phyloP scores from a whole-genome alignment of 2,797 vertebrate genomes.

The Acanthurus lineatus region DNA sequence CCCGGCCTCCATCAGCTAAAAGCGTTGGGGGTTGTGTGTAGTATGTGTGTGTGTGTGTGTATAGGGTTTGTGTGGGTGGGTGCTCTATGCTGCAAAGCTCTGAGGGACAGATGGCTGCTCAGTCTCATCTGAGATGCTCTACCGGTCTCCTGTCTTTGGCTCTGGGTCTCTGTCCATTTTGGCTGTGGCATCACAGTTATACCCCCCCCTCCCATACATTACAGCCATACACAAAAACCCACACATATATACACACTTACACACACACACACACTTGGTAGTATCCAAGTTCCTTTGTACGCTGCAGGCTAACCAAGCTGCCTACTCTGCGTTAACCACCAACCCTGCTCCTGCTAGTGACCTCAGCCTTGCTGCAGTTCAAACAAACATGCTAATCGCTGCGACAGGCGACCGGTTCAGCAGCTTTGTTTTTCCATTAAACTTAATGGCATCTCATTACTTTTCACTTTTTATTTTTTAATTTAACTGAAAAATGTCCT shows the following conservation, averaged over 20 bases:
- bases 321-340: constrained; percentile 56
- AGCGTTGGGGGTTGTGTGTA: constrained; percentile 25
- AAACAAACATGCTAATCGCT: constrained; percentile 52
- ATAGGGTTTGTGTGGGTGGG: too few relatives aligned
- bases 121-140: constrained; percentile 56
- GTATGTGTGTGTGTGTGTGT: constrained; percentile 8
- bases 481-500: neutral
- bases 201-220: constrained; percentile 41
- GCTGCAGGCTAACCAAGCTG: constrained; percentile 63
- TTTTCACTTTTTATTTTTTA: neutral
- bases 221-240: constrained; percentile 19
- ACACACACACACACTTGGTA: constrained; percentile 25
- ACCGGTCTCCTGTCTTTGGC: constrained; percentile 72
- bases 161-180: constrained; percentile 76
- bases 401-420: constrained; percentile 51
- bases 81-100: constrained; percentile 53
- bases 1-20: constrained; percentile 34
- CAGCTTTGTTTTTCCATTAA: constrained; percentile 45
- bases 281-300: constrained; percentile 51
- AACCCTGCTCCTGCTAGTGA: constrained; percentile 61
- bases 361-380: constrained; percentile 63
- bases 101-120: constrained; percentile 83
- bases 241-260: constrained; percentile 21
- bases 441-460: constrained; percentile 29
- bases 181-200: constrained; percentile 62